A percentile compares a stretch with the other conserved stretches of the same genome.
These are phyloP conservation scores for Arvicanthis niloticus DNA, from an alignment of 2,113 vertebrate species.

Conservation along the genomic window DNA sequence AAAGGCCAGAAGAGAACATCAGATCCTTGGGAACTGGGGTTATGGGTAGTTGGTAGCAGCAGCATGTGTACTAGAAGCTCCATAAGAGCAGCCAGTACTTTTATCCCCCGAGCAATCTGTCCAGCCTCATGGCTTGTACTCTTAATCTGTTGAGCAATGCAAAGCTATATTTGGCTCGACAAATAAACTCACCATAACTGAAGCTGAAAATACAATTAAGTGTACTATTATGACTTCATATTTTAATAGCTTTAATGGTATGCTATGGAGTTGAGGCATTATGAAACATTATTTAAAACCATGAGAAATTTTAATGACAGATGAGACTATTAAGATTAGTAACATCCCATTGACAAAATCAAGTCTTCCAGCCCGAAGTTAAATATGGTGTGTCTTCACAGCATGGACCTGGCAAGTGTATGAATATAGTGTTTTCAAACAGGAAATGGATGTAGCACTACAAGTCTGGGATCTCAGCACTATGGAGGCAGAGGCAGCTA, in stretches of 20 bases:
- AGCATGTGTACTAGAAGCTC: neutral
- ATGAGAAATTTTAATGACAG: conserved; percentile 21
- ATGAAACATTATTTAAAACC: conserved; percentile 15
- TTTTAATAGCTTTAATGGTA: conserved; percentile 5
- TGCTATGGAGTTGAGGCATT: neutral
- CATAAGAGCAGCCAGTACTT: neutral
- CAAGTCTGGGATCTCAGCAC: neutral
- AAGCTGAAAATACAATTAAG: conserved; percentile 46
- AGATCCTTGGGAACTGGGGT: neutral
- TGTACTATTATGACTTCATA: neutral
- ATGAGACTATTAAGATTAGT: neutral
- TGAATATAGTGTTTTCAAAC: neutral
- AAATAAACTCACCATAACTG: neutral
- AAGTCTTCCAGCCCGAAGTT: neutral
- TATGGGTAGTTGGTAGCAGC: neutral
- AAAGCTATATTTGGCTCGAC: neutral
- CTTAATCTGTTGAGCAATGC: neutral
- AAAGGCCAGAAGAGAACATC: neutral
- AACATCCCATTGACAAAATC: neutral
- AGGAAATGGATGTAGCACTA: neutral
- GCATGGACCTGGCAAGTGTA: neutral
- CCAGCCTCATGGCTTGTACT: neutral
- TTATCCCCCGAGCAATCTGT: neutral
- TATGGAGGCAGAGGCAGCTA: neutral
- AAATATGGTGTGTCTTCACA: neutral